Percentiles rank a stretch among this genome's conserved stretches.
Conservation (phyloP, 2,113 vertebrate genomes). For the Sturnus vulgaris region DNA sequence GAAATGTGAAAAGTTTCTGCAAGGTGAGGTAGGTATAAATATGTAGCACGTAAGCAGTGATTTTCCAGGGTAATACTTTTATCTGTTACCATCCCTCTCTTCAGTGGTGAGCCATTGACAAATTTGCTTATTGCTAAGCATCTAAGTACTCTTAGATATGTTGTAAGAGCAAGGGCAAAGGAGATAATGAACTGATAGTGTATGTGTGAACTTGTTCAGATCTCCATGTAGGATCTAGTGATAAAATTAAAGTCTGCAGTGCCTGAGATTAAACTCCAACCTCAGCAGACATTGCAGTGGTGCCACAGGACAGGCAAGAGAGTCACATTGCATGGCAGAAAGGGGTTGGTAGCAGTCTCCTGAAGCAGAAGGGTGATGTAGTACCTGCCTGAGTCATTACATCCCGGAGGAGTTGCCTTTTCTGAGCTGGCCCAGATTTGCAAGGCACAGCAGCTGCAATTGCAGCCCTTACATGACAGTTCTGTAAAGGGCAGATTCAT, state of each 20-base stretch:
- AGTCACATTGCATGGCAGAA: neutral
- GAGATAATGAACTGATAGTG: neutral
- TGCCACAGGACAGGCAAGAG: neutral
- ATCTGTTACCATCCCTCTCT: neutral
- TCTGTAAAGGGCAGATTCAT: neutral
- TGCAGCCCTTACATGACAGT: neutral
- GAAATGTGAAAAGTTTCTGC: neutral
- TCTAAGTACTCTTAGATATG: neutral
- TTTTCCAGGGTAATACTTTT: neutral
- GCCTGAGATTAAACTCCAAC: neutral
- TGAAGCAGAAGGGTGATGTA: neutral
- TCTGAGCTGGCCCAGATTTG: neutral
- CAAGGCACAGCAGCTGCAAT: neutral
- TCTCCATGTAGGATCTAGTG: fast-evolving
- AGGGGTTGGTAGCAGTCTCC: neutral
- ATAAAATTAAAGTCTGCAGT: neutral
- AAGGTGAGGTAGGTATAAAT: neutral
- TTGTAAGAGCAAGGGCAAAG: neutral
- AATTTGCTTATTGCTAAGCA: neutral
- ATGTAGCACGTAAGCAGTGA: neutral
- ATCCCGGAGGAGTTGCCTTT: neutral
- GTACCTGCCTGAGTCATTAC: neutral
- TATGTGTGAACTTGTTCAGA: fast-evolving
- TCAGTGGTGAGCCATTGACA: neutral
- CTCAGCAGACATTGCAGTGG: fast-evolving